Evolutionary conservation across 1,140 invertebrate species (phyloP), one percentile per base, ranked within the genome.

Genomic region (Tetragonula clypearis): DNA sequence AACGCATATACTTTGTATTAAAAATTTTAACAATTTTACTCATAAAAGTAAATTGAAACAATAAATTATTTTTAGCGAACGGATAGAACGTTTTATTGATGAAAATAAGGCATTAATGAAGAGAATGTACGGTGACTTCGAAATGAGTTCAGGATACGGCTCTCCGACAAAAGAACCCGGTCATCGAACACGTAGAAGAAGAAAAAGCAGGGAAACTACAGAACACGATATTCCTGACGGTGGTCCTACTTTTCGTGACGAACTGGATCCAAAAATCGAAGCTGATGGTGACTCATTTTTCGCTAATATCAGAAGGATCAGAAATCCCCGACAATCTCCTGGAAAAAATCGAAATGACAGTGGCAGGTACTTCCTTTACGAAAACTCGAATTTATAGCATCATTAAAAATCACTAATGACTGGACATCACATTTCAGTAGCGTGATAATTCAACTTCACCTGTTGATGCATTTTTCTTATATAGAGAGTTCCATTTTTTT

Each of bases 51-150:
- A 73, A 62, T 9, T 0, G 19, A 68, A 2, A 26, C 15, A 49
- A 66, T 30, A 3, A 74, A 23, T 84, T 86, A 82, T 65, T 97
- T 96, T 66, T 95, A 99, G 98, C 93, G 97, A 98, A 69, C 96
- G 97, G 90, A 99, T 99, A 93, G 98, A 98, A 92, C 95, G 96
- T 85, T 99, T 98, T 93, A 99, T 99, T 91, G 98, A 99, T 90
- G 98, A 99, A 91, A 99, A 99, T 94, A 98, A 98, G 95, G 98
- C 98, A 17, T 92, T 99, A 86, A 98, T 98, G 96, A 97, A 98
- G 91, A 95, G 98, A 80, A 99, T 99, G 98, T 98, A 98, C 89
- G 98, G 98, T 6, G 97, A 98, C 86, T 98, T 98, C 91, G 96
- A 96, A 87, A 96, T 96, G 95, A 92, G 87, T 66, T 94, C 95